Conservation (phyloP, 2,113 vertebrate species). For the Cephalopholis sonnerati region DNA sequence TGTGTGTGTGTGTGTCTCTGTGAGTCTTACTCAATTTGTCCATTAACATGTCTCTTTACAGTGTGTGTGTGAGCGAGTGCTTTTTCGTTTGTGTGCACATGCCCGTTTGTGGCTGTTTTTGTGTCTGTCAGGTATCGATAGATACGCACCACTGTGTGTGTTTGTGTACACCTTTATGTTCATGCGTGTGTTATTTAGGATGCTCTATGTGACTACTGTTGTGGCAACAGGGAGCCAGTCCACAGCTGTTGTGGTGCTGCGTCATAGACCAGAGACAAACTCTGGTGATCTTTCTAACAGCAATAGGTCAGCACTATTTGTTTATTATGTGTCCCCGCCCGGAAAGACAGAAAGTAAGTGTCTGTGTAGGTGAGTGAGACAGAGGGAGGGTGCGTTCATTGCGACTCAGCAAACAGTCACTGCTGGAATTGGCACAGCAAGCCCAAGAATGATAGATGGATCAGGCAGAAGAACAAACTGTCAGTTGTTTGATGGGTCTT, state of each 20-base stretch:
- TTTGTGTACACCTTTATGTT: constrained; percentile 14
- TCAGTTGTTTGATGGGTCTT: constrained; percentile 17
- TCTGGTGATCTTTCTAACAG: constrained; percentile 51
- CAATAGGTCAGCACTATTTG: constrained; percentile 63
- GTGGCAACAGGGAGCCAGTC: constrained; percentile 60
- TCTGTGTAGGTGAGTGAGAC: constrained; percentile 8
- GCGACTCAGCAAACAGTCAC: constrained; percentile 7
- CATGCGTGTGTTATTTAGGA: constrained; percentile 47
- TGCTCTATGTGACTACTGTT: constrained; percentile 51
- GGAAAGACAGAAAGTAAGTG: constrained; percentile 12
- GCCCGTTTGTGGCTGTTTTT: background rate
- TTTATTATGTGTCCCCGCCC: constrained; percentile 45
- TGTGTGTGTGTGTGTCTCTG: constrained; percentile 2
- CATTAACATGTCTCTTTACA: background rate
- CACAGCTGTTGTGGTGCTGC: constrained; percentile 50
- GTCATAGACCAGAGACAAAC: constrained; percentile 21
- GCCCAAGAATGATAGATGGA: constrained; percentile 10
- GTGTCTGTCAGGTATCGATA: background rate
- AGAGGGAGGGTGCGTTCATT: background rate
- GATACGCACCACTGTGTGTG: background rate
- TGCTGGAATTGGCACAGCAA: constrained; percentile 29
- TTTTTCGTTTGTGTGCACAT: background rate
- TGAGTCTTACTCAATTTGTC: background rate
- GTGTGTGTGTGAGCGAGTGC: background rate
- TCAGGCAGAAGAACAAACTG: constrained; percentile 8